Percentiles rank a stretch among this genome's conserved stretches.
These are phyloP conservation scores for Scaptomyza graminum DNA, from an alignment of 1,140 invertebrate species.

Conservation along the genomic window DNA sequence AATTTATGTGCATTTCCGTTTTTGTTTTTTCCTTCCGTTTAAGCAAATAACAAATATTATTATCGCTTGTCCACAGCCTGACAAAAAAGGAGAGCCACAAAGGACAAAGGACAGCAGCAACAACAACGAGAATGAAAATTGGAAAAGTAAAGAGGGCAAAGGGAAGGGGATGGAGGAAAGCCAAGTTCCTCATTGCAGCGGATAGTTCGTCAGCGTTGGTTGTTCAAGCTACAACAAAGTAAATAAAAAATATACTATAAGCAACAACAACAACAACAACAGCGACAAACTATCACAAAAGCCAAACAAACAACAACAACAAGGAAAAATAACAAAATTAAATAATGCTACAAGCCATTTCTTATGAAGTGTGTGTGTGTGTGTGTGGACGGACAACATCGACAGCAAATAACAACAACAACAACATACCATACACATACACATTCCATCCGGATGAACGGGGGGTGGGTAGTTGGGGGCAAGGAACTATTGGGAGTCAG, in stretches of 20 bases:
- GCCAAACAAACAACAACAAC: constrained; percentile 26
- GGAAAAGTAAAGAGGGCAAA: not conserved
- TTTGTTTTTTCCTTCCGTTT: constrained; percentile 77
- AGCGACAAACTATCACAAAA: constrained; percentile 25
- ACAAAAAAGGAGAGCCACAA: constrained; percentile 8
- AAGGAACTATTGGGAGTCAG: constrained; percentile 11
- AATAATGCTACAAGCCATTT: constrained; percentile 55
- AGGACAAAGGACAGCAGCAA: constrained; percentile 11
- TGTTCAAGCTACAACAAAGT: constrained; percentile 40
- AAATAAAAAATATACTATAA: constrained; percentile 34
- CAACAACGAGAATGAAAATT: not conserved
- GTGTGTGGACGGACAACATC: constrained; percentile 6
- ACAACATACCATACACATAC: constrained; percentile 10
- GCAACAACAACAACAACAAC: constrained; percentile 8
- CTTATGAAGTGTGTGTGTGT: constrained; percentile 41
- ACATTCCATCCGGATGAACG: constrained; percentile 16
- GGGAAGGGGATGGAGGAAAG: constrained; percentile 8
- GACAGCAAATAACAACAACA: constrained; percentile 5
- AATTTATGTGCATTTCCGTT: constrained; percentile 84
- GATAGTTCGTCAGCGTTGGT: constrained; percentile 34
- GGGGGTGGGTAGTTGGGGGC: constrained; percentile 5
- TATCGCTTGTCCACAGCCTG: constrained; percentile 71
- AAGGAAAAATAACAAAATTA: constrained; percentile 44
- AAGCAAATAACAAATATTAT: constrained; percentile 84
- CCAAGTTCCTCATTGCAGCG: constrained; percentile 43